phyloP scores from a whole-genome alignment of 2,888 invertebrate genomes.

The Cenopis cana region DNA sequence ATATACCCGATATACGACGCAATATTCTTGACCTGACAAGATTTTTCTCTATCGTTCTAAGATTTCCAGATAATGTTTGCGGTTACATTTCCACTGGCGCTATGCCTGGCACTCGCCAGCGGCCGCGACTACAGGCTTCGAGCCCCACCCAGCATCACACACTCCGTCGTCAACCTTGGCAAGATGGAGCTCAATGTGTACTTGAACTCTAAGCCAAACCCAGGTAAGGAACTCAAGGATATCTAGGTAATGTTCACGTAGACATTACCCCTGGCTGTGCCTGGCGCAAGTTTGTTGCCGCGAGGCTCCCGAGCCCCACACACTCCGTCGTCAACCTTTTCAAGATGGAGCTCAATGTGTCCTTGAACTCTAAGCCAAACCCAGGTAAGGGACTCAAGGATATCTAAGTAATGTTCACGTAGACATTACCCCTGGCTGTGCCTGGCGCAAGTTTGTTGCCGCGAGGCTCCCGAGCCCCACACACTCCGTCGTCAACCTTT shows the following conservation, averaged over 20 bases:
- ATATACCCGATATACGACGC: too few relatives aligned
- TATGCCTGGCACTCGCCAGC: slow-evolving; percentile 51
- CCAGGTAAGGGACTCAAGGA: not conserved
- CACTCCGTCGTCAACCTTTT: slow-evolving; percentile 77
- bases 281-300: slow-evolving; percentile 52
- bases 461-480: slow-evolving; percentile 61
- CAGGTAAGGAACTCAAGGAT: not conserved
- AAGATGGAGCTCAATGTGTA: slow-evolving; percentile 77
- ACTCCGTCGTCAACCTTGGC: slow-evolving; percentile 76
- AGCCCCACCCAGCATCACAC: slow-evolving; percentile 65
- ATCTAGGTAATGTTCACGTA: slow-evolving; percentile 54
- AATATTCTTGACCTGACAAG: too few relatives aligned
- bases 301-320: slow-evolving; percentile 59
- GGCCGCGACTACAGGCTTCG: slow-evolving; percentile 59
- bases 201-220: slow-evolving; percentile 53
- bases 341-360: slow-evolving; percentile 76
- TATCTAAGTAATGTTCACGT: slow-evolving; percentile 54
- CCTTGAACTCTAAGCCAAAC: slow-evolving; percentile 56
- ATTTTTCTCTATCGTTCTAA: too few relatives aligned
- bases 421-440: slow-evolving; percentile 52
- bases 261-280: slow-evolving; percentile 51
- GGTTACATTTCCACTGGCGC: slow-evolving; percentile 50
- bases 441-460: slow-evolving; percentile 50
- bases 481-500: slow-evolving; percentile 75
- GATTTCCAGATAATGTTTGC: slow-evolving; percentile 54